Evolutionary conservation across 2,113 vertebrate species (phyloP), one percentile per base, ranked within the genome.

Genomic region (Columbina picui): DNA sequence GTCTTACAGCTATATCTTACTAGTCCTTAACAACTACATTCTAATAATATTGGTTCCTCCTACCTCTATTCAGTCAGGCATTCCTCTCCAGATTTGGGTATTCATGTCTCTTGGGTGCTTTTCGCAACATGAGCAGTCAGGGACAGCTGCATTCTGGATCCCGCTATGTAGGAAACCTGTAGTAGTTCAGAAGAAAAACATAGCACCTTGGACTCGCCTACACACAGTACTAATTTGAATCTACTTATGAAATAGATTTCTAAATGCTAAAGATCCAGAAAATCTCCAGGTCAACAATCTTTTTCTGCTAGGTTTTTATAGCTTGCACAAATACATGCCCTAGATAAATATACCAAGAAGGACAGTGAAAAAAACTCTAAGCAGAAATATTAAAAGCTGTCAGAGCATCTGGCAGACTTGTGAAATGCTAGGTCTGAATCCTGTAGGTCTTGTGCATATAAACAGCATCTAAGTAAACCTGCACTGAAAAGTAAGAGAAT

Each of bases 381-480:
- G 12, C 29, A 93, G 69, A 89, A 87, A 82, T 75, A 91, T 53
- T 91, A 83, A 93, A 83, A 81, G 32, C 43, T 79, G 65, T 41
- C 57, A 84, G 65, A 93, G 15, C 30, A 59, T 52, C 73, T 73
- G 79, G 74, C 30, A 77, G 45, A 61, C 59, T 60, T 64, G 59
- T 69, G 70, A 69, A 92, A 90, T 61, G 39, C 65, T 88, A 49
- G 21, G 25, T 85, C 84, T 90, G 87, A 91, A 87, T 93, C 30
- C 57, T 90, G 27, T 15, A 61, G 18, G 10, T 68, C 45, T 64
- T 60, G 4, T 60, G 57, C 82, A 36, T 76, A 79, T n/a, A 94
- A 91, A 91, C 32, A 65, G 18, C 6, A 59, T 67, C 14, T 41
- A 74, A 61, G 50, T 38, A 84, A 89, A 68, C 13, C 47, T 39